These are phyloP conservation scores for Ricordea florida DNA, from an alignment of 92 coral and sea anemone genomes.

Conservation along the genomic window DNA sequence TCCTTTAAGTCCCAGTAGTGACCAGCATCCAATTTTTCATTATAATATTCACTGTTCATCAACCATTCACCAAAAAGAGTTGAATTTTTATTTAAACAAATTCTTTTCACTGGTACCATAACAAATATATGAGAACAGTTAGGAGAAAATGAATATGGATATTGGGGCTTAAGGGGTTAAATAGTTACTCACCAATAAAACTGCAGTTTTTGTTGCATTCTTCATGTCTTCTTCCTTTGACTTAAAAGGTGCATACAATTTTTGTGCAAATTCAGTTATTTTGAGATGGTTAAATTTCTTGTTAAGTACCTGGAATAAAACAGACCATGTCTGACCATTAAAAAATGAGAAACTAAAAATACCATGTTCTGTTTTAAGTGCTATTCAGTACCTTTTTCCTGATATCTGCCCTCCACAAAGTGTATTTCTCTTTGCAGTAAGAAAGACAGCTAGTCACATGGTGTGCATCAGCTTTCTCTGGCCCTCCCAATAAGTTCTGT, in stretches of 20 bases:
- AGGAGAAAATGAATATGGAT: no score
- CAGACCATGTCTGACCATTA: no score
- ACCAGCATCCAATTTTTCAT: no score
- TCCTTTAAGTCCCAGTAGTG: no score
- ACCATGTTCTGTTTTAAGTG: background rate
- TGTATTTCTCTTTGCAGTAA: slow-evolving; percentile 63
- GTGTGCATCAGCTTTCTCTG: slow-evolving; percentile 59
- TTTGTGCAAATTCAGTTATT: slow-evolving; percentile 61
- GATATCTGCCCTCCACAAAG: slow-evolving; percentile 75
- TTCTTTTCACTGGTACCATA: no score
- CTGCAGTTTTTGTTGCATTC: slow-evolving; percentile 67
- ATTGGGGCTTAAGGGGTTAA: no score
- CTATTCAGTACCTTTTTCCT: slow-evolving; percentile 57
- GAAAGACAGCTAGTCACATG: slow-evolving; percentile 68
- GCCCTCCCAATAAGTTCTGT: slow-evolving; percentile 56
- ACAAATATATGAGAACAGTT: no score
- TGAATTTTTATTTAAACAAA: background rate
- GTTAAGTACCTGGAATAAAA: slow-evolving; percentile 63
- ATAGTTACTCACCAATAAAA: slow-evolving; percentile 52
- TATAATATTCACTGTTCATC: no score
- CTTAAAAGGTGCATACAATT: slow-evolving; percentile 73
- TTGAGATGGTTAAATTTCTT: slow-evolving; percentile 60
- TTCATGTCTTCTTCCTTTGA: slow-evolving; percentile 69
- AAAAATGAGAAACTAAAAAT: background rate
- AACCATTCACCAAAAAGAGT: background rate